A percentile compares a stretch with the other conserved stretches of the same genome.
These are phyloP conservation scores for Brienomyrus brachyistius DNA, from an alignment of 2,113 vertebrate genomes.

Conservation along the genomic window DNA sequence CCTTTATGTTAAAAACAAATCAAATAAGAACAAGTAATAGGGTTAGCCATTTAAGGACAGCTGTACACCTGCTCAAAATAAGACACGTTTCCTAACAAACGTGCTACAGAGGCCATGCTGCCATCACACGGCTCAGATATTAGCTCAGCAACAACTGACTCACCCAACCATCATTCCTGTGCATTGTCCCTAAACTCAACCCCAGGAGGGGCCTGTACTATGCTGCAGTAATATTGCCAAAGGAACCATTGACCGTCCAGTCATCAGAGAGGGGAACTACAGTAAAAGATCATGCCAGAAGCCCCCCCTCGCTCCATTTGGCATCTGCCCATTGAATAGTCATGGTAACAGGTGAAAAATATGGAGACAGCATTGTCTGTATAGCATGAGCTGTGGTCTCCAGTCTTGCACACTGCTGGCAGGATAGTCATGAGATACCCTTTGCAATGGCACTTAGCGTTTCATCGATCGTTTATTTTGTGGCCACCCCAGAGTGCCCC, in stretches of 20 bases:
- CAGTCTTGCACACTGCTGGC: too few species aligned
- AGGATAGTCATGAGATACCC: too few species aligned
- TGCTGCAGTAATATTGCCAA: not conserved
- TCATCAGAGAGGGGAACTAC: not conserved
- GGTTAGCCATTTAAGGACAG: not conserved
- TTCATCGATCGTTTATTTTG: too few species aligned
- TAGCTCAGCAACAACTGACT: too few species aligned
- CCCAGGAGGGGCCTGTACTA: not conserved
- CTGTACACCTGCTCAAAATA: not conserved
- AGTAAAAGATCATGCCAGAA: not conserved
- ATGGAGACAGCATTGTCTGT: too few species aligned
- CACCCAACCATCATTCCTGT: not conserved
- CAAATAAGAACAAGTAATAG: not conserved
- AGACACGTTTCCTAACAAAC: not conserved
- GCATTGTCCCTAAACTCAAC: not conserved
- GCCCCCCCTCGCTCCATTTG: not conserved
- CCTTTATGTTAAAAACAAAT: not conserved
- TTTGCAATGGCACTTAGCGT: too few species aligned
- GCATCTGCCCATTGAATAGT: not conserved
- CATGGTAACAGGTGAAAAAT: too few species aligned
- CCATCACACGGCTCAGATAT: not conserved
- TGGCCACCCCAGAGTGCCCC: too few species aligned
- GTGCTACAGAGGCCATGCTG: not conserved
- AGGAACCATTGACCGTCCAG: too few species aligned
- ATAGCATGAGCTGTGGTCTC: too few species aligned